phyloP scores from a whole-genome alignment of 2,888 invertebrate genomes.

The Eumacrocentrus americanus region DNA sequence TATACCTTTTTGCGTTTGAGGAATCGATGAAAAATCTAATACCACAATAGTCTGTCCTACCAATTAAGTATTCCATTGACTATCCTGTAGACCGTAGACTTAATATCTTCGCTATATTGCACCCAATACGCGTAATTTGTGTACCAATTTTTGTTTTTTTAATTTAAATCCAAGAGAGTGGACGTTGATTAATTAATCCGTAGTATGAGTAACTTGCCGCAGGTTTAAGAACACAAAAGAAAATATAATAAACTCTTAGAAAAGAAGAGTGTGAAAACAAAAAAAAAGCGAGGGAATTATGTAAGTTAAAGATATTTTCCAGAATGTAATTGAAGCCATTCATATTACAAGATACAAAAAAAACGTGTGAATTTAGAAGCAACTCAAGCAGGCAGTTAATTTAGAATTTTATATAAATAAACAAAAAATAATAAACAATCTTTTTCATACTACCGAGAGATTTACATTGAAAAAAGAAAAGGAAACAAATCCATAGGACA shows the following conservation, averaged over 20 bases:
- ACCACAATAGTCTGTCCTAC: constrained; percentile 23
- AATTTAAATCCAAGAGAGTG: constrained; percentile 21
- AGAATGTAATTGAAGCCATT: not conserved
- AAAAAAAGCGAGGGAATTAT: not conserved
- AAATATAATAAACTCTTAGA: not conserved
- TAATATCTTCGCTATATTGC: constrained; percentile 31
- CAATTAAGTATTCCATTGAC: constrained; percentile 6
- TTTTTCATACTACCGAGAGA: not conserved
- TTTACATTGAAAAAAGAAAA: not conserved
- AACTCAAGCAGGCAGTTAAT: not conserved
- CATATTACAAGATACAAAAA: not conserved
- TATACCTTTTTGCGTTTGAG: not conserved
- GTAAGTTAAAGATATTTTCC: not conserved
- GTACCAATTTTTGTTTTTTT: constrained; percentile 28
- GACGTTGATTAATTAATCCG: constrained; percentile 12
- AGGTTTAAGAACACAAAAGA: too few species aligned
- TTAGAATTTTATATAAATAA: constrained; percentile 27
- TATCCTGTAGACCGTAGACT: not conserved
- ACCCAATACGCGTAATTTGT: constrained; percentile 27
- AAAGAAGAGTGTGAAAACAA: constrained; percentile 7
- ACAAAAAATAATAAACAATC: not conserved
- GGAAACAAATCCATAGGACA: too few species aligned
- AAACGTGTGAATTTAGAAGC: constrained; percentile 11
- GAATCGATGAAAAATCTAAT: constrained; percentile 1
- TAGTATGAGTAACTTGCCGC: not conserved